phyloP scores from a whole-genome alignment of 2,113 vertebrate species.

The Gorsachius goisagi region DNA sequence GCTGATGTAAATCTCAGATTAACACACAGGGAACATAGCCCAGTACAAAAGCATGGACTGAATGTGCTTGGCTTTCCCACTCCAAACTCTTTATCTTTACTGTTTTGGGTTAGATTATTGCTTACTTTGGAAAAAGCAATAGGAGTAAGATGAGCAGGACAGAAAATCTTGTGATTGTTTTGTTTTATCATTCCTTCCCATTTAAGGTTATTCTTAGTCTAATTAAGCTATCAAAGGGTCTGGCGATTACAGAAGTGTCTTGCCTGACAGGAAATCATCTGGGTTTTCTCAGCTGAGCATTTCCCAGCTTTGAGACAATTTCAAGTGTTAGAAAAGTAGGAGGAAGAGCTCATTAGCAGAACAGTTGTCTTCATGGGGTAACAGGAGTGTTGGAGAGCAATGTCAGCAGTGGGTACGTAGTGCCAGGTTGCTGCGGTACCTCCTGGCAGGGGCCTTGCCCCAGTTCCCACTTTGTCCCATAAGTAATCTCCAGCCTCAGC shows the following conservation, averaged over 20 bases:
- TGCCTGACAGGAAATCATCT: neutral
- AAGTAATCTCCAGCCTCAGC: neutral
- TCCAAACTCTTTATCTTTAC: neutral
- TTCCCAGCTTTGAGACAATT: neutral
- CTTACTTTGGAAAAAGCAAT: neutral
- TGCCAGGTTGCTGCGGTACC: fast-evolving
- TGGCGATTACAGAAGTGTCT: neutral
- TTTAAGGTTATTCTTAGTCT: neutral
- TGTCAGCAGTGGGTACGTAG: fast-evolving
- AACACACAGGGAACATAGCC: neutral
- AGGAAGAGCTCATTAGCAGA: neutral
- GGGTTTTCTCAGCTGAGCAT: neutral
- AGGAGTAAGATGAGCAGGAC: neutral
- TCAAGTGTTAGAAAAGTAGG: fast-evolving
- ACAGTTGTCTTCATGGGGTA: neutral
- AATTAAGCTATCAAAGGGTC: neutral
- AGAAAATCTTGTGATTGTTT: neutral
- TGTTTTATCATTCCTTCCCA: neutral
- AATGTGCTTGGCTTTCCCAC: neutral
- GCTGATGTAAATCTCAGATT: neutral
- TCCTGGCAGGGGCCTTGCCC: neutral
- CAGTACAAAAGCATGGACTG: neutral
- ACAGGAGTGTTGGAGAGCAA: fast-evolving
- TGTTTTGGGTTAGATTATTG: neutral
- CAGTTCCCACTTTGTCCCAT: fast-evolving